A percentile compares a stretch with the other conserved stretches of the same genome.
Conservation (phyloP, 2,888 invertebrate genomes). For the Atrina japonica region DNA sequence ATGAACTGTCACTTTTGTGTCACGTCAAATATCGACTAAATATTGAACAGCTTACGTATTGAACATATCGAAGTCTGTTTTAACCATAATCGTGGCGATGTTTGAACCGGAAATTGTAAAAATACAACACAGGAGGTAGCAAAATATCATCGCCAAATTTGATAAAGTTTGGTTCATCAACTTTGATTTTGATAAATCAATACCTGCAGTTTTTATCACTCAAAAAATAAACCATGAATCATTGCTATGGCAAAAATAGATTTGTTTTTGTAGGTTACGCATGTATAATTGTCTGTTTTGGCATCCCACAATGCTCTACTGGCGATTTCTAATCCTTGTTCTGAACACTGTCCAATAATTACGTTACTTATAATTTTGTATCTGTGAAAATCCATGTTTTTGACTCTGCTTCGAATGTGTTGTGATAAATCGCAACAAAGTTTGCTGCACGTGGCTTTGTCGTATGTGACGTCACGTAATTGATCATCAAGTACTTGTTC, state of each 20-base stretch:
- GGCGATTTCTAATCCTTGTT: conserved; percentile 60
- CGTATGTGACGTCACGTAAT: conserved; percentile 50
- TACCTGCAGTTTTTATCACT: no score
- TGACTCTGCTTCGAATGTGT: conserved; percentile 53
- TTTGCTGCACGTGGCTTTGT: conserved; percentile 49
- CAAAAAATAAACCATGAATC: conserved; percentile 61
- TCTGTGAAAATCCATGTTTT: conserved; percentile 54
- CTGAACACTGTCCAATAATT: conserved; percentile 54
- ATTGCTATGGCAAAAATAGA: conserved; percentile 55
- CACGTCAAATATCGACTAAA: no score
- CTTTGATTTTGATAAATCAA: no score
- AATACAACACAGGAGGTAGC: no score
- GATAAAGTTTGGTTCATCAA: no score
- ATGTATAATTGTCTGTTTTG: conserved; percentile 53
- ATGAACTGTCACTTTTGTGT: no score
- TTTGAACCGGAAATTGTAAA: no score
- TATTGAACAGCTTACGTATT: no score
- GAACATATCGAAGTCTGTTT: no score
- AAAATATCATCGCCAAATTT: no score
- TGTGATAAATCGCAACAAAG: conserved; percentile 52
- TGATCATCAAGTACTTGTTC: conserved; percentile 49
- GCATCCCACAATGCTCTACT: conserved; percentile 63
- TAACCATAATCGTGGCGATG: no score
- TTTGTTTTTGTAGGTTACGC: conserved; percentile 52
- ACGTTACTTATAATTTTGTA: conserved; percentile 61